Conservation (phyloP, 1,140 invertebrate species). For the Varroa destructor region DNA sequence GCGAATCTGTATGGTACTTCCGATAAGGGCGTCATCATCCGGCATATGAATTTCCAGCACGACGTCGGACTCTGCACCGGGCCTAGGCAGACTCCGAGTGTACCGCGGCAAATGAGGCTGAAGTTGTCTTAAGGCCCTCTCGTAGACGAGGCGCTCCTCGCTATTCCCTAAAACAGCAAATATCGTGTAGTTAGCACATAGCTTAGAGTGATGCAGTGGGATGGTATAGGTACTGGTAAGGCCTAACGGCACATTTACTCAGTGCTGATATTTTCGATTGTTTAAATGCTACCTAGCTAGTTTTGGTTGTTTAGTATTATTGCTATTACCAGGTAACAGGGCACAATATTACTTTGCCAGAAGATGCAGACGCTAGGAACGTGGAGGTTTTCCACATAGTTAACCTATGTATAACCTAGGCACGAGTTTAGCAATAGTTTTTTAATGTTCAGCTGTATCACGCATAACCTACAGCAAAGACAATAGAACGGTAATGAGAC, state of each 20-base stretch:
- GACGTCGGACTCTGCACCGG: background rate
- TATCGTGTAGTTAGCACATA: background rate
- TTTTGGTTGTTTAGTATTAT: too few relatives aligned
- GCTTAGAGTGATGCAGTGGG: background rate
- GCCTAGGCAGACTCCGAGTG: background rate
- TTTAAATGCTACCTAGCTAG: background rate
- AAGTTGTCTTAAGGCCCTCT: conserved; percentile 1
- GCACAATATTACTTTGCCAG: too few relatives aligned
- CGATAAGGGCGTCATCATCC: background rate
- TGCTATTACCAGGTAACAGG: too few relatives aligned
- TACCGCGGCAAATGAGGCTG: conserved; percentile 1
- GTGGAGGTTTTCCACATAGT: too few relatives aligned
- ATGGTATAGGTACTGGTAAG: background rate
- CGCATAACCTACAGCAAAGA: too few relatives aligned
- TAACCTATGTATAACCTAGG: too few relatives aligned
- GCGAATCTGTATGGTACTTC: background rate
- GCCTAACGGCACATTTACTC: background rate
- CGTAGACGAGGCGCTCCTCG: conserved; percentile 9
- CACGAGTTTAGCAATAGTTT: too few relatives aligned
- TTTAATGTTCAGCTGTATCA: too few relatives aligned
- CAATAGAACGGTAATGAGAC: too few relatives aligned
- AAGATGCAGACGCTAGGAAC: too few relatives aligned
- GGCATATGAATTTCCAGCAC: background rate
- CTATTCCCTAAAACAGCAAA: background rate
- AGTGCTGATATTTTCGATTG: background rate